Conservation (phyloP, 2,888 invertebrate species). For the Anagyrus pseudococci region DNA sequence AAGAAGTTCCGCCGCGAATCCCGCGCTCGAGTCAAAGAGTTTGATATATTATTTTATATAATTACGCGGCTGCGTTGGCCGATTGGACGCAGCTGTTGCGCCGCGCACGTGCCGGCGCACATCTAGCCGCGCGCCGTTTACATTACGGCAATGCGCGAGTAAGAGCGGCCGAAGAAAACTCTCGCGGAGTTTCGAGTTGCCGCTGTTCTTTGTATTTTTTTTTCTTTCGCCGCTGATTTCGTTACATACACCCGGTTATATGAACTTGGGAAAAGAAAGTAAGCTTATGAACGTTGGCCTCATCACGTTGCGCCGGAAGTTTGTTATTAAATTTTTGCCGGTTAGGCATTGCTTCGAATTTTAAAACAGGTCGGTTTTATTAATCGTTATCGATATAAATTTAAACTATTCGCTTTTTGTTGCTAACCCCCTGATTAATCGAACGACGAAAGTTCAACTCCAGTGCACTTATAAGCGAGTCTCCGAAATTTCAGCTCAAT, state of each 20-base stretch:
- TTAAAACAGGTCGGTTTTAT: no score
- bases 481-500: neutral
- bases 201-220: no score
- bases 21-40: slow-evolving; percentile 34
- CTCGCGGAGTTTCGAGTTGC: no score
- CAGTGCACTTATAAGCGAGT: neutral
- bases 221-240: neutral
- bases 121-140: slow-evolving; percentile 24
- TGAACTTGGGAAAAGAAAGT: no score
- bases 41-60: slow-evolving; percentile 37
- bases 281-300: no score
- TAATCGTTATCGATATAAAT: no score
- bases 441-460: neutral
- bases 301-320: no score
- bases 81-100: slow-evolving; percentile 35
- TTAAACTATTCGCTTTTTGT: no score
- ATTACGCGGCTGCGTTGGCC: slow-evolving; percentile 17
- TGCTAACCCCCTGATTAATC: neutral
- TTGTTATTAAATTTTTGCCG: no score
- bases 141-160: slow-evolving; percentile 8
- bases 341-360: no score
- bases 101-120: slow-evolving; percentile 20
- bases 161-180: no score
- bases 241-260: no score
- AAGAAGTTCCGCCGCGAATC: slow-evolving; percentile 24